phyloP scores from a whole-genome alignment of 1,140 invertebrate genomes.

The Harpegnathos saltator region DNA sequence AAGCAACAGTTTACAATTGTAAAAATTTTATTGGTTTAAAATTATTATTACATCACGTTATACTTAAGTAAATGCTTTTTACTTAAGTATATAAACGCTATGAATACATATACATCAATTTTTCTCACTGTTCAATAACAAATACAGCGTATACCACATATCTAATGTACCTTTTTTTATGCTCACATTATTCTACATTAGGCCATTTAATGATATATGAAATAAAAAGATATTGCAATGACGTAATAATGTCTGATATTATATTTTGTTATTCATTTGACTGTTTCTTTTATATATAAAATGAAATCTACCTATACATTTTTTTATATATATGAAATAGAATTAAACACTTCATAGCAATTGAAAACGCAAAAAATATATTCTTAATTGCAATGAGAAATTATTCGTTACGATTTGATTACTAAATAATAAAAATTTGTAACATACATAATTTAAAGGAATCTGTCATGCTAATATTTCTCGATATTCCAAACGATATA shows the following conservation, averaged over 20 bases:
- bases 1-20: slow-evolving; percentile 12
- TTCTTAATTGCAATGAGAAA: not conserved
- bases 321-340: no score
- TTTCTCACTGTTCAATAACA: slow-evolving; percentile 19
- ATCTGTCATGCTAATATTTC: not conserved
- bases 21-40: not conserved
- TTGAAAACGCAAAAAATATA: no score
- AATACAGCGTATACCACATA: slow-evolving; percentile 1
- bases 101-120: not conserved
- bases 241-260: not conserved
- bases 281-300: not conserved
- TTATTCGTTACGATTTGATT: not conserved
- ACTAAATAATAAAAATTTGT: not conserved
- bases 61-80: not conserved
- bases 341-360: not conserved
- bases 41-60: no score
- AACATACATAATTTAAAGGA: not conserved
- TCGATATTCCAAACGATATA: slow-evolving; percentile 19
- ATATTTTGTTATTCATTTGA: not conserved
- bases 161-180: slow-evolving; percentile 43
- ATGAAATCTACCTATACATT: no score
- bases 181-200: slow-evolving; percentile 20
- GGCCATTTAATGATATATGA: not conserved
- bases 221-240: slow-evolving; percentile 31
- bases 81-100: slow-evolving; percentile 27